phyloP scores from a whole-genome alignment of 2,113 vertebrate species.

The Erythrocercus mccallii region DNA sequence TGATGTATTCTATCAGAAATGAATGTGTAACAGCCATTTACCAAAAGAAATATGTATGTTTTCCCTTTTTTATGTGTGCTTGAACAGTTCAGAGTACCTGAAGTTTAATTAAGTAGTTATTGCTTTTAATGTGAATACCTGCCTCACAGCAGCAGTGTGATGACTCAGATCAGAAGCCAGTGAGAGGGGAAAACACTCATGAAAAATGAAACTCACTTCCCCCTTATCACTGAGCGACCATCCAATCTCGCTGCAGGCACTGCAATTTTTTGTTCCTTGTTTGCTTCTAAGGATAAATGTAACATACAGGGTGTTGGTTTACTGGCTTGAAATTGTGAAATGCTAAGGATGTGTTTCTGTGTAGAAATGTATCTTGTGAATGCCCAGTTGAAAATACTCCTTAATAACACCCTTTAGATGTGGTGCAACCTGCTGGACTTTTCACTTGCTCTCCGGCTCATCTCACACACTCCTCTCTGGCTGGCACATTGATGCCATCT shows the following conservation, averaged over 20 bases:
- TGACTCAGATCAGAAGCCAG: neutral
- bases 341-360: neutral
- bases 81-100: neutral
- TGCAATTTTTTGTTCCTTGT: neutral
- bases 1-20: neutral
- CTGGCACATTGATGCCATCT: neutral
- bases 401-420: neutral
- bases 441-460: neutral
- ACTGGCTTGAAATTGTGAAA: neutral
- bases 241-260: neutral
- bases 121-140: neutral
- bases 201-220: constrained; percentile 14
- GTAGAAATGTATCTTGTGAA: neutral
- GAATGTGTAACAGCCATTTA: neutral
- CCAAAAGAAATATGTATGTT: neutral
- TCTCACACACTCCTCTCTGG: fast-evolving
- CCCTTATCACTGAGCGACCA: neutral
- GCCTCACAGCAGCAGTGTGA: neutral
- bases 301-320: neutral
- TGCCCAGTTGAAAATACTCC: neutral
- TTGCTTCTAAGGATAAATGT: neutral
- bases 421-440: neutral
- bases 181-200: neutral
- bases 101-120: constrained; percentile 1
- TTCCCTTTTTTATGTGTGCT: neutral